phyloP scores from a whole-genome alignment of 2,888 invertebrate genomes.

The Allophyes oxyacanthae region DNA sequence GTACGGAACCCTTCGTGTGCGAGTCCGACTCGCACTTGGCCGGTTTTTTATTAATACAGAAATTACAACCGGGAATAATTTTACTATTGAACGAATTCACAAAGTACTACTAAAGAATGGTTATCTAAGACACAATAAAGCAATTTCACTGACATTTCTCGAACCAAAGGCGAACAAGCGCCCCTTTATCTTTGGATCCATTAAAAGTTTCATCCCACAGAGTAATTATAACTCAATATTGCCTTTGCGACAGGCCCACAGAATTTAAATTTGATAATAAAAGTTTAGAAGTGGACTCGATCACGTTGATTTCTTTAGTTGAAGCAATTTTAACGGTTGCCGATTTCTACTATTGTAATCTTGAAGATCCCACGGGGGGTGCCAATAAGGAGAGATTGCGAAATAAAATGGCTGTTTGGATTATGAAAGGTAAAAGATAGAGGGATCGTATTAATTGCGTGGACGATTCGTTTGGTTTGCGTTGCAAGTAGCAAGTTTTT shows the following conservation, averaged over 20 bases:
- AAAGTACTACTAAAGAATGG: constrained; percentile 28
- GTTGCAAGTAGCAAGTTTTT: neutral
- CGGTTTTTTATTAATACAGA: too few relatives aligned
- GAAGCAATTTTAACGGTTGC: constrained; percentile 13
- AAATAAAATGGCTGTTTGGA: constrained; percentile 10
- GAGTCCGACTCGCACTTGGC: too few relatives aligned
- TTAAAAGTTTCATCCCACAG: constrained; percentile 76
- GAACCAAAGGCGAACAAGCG: constrained; percentile 49
- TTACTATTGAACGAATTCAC: constrained; percentile 6
- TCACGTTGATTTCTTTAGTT: constrained; percentile 51
- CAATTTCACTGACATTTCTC: constrained; percentile 46
- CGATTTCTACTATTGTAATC: constrained; percentile 8
- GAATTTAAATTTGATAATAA: constrained; percentile 59
- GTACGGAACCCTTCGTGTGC: too few relatives aligned
- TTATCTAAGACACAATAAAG: constrained; percentile 50
- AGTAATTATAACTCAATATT: constrained; percentile 82
- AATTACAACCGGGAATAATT: too few relatives aligned
- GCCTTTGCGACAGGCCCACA: constrained; percentile 56
- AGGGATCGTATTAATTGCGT: constrained; percentile 1
- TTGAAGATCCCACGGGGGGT: constrained; percentile 24
- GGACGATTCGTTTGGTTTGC: constrained; percentile 11
- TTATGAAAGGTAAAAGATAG: constrained; percentile 1
- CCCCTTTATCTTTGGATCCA: constrained; percentile 75
- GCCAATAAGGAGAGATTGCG: constrained; percentile 20
- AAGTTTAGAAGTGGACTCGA: constrained; percentile 49